Conservation (phyloP, 2,888 invertebrate species). For the Neoitamus cyanurus region DNA sequence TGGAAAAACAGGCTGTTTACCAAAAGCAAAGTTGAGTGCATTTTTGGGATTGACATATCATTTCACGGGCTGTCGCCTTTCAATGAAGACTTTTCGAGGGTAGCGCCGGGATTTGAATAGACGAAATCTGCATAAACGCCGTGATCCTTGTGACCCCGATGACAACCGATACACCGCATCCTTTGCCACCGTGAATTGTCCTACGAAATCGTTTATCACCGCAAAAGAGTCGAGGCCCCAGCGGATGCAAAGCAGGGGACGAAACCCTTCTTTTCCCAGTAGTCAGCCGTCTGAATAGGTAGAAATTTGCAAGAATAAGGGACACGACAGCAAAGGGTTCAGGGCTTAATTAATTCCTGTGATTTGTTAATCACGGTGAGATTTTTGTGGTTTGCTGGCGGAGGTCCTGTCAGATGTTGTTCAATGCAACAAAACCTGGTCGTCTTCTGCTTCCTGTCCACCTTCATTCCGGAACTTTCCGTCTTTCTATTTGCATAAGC, state of each 20-base stretch:
- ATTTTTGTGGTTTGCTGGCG: conserved; percentile 12
- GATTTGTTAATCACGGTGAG: conserved; percentile 42
- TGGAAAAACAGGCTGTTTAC: conserved; percentile 4
- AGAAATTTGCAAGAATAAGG: conserved; percentile 33
- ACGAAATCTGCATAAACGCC: conserved; percentile 51
- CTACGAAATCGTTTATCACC: conserved; percentile 17
- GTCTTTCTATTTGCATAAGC: conserved; percentile 38
- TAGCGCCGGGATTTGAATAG: conserved; percentile 37
- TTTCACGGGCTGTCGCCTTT: conserved; percentile 68
- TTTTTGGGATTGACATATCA: conserved; percentile 67
- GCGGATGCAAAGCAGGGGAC: conserved; percentile 27
- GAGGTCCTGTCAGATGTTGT: neutral
- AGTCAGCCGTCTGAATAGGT: conserved; percentile 14
- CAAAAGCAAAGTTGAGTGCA: conserved; percentile 53
- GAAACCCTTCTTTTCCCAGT: conserved; percentile 25
- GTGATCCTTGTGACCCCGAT: conserved; percentile 39
- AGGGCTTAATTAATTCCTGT: conserved; percentile 43
- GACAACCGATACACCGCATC: conserved; percentile 39
- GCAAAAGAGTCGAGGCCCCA: neutral
- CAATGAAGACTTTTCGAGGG: conserved; percentile 61
- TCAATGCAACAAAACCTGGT: neutral
- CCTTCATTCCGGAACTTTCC: neutral
- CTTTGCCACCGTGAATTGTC: conserved; percentile 8
- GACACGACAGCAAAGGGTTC: conserved; percentile 29
- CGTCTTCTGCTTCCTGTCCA: neutral